A percentile compares a stretch with the other conserved stretches of the same genome.
Evolutionary conservation across 2,797 vertebrate genomes (phyloP).

Genomic region (Dipus sagitta): DNA sequence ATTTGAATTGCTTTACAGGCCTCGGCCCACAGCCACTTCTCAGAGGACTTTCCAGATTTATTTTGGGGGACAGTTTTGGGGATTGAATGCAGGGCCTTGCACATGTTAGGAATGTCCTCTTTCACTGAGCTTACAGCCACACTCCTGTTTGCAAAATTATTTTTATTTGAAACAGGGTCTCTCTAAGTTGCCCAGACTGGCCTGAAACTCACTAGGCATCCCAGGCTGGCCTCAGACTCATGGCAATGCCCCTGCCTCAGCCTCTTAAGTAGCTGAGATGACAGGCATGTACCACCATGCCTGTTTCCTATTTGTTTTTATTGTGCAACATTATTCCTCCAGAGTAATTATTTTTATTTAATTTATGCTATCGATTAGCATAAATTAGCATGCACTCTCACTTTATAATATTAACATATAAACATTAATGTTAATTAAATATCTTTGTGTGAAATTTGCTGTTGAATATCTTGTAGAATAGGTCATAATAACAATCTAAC

Average conservation of each 20-base stretch:
- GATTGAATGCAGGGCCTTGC: not conserved
- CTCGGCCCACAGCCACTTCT: not conserved
- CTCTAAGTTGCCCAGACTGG: not conserved
- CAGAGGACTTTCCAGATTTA: not conserved
- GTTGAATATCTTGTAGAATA: not conserved
- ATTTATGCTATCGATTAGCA: not conserved
- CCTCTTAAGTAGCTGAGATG: not conserved
- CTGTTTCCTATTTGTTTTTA: not conserved
- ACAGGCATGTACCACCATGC: too few species aligned
- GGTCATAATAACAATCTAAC: not conserved
- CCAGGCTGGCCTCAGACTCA: not conserved
- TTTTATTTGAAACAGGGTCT: not conserved
- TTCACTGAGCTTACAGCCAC: not conserved
- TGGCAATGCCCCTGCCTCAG: not conserved
- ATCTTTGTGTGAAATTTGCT: not conserved
- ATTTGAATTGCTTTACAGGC: fast-evolving
- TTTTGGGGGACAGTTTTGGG: not conserved
- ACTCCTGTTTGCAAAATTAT: not conserved
- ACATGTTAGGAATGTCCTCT: not conserved
- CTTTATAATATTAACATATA: conserved; percentile 45
- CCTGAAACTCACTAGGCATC: not conserved
- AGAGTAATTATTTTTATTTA: conserved; percentile 31
- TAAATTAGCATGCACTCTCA: conserved; percentile 47
- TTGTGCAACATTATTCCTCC: not conserved
- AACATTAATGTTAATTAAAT: conserved; percentile 14